Evolutionary conservation across 2,113 vertebrate genomes (phyloP), one percentile per base, ranked within the genome.

Genomic region (Lucifuga dentata): DNA sequence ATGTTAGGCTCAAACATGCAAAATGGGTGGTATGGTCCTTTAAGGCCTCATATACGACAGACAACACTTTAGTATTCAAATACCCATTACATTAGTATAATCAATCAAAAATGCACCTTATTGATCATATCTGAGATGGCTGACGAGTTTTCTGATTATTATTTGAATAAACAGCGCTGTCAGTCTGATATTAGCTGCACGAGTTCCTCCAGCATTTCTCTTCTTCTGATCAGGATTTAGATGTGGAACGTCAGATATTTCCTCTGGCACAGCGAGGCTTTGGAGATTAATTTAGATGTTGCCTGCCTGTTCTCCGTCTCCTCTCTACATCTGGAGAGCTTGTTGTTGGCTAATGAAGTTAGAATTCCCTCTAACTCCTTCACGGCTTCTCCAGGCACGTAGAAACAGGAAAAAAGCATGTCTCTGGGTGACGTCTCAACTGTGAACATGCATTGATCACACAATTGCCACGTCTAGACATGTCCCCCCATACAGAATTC

Each of bases 291-390:
- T 57, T 45, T 44, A 38, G 16, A 59, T 29, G 3, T 7, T 7
- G 3, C 45, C 52, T 12, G 39, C 13, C 15, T 55, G 40, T 45
- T 9, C 33, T 10, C 51, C 44, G 26, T 2, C 19, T 16, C 41
- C 32, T 5, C 11, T 59, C 11, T 5, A 20, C 41, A 1, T 59
- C 44, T 21, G 33, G 39, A 20, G 56, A 41, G 32, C 10, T 45
- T 10, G 44, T 56, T 40, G 56, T 40, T 21, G 5, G 55, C 41
- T 68, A 70, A 83, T 53, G 26, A 70, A 55, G 39, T 72, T 62
- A 46, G 4, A 8, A 26, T 53, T 71, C 24, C 43, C n/a, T 41
- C 40, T 63, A 51, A 57, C 61, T 53, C 55, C 24, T 68, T 43
- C n/a, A 12, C 52, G 23, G 10, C 6, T 5, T 32, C 40, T 43